Evolutionary conservation across 2,113 vertebrate genomes (phyloP), one percentile per base, ranked within the genome.

Genomic region (Dicaeum eximium): DNA sequence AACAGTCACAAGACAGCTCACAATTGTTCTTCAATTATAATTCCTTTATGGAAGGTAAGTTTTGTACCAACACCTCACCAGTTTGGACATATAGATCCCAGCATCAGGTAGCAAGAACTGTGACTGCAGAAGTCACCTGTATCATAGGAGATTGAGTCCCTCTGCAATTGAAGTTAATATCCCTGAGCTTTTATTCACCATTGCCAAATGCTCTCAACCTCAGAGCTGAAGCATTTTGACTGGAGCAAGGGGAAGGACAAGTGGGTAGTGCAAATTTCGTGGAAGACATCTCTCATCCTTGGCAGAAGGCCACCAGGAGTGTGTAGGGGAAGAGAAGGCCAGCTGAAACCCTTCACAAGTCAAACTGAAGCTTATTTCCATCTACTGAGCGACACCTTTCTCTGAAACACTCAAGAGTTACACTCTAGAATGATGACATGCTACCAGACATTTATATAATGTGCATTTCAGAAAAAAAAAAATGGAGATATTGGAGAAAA

Each of bases 31-130:
- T 80, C 42, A 88, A 58, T 73, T 12, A 42, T 18, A 54, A 30
- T 9, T 88, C 23, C 51, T 65, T 58, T n/a, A 40, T 8, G 30
- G 50, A 75, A 83, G 61, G 61, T 8, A 40, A 64, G 24, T 22
- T 86, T 47, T 57, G 8, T 20, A 60, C 33, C 62, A 82, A 37
- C 9, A 1, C 21, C 37, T 37, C 45, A 14, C 20, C 27, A 30
- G 15, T 27, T 0, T 64, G 44, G 6, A 65, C 27, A 23, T 0
- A 37, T 0, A 2, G 31, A 88, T 53, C 51, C 50, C 61, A 75
- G 50, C 51, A 65, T 7, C 7, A 33, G 8, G 69, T 8, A 56
- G 10, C 4, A 86, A 38, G n/a, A 91, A 37, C 37, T 67, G 50
- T 0, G 1, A n/a, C 66, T 54, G 16, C 24, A 62, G 15, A 50